Base-by-base conservation (phyloP, 2,113 vertebrate species). In the Promerops cafer region DNA sequence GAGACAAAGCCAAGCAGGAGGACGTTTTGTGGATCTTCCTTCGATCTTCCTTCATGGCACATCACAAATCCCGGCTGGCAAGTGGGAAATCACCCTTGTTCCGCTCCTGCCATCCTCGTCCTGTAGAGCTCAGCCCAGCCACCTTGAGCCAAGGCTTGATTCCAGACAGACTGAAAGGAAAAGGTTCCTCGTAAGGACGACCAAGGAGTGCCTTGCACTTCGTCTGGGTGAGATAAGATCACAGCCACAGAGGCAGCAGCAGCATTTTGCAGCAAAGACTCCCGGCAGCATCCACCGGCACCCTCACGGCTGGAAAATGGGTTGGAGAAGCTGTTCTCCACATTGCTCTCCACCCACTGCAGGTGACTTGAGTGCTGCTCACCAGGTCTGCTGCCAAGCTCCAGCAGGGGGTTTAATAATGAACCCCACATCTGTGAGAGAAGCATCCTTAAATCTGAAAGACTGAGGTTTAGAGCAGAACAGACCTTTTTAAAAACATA, bases 1-100 rank as follows among this genome's bases (percentile, higher is more conserved):
- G 75, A 86, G 92, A 81, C 85, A 87, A 87, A 95, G 82, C 70
- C 64, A 28, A 72, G 89, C 83, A 42, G 72, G 59, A 95, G 82
- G 72, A 50, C 81, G 60, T 26, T 87, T 23, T 54, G 59, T 6
- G 71, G 63, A 33, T 77, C 56, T 54, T 35, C 68, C 68, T 81
- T 59, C 65, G 0, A 37, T 64, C 82, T 59, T 64, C 52, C 76
- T 79, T 50, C 23, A 1, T 10, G 53, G 70, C 75, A 70, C 88
- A 53, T 42, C 85, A 61, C 88, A 89, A 66, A 94, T 83, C 68
- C 33, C 84, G 71, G 79, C 79, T 78, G 86, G 74, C 87, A 72
- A 57, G n/a, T 21, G 69, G 59, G 79, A 72, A 94, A 70, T 44
- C 79, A 93, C 85, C 70, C 57, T 53, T 42, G n/a, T 64, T 17